These are phyloP conservation scores for Drosophila kikkawai DNA, from an alignment of 1,140 invertebrate species.

Conservation along the genomic window DNA sequence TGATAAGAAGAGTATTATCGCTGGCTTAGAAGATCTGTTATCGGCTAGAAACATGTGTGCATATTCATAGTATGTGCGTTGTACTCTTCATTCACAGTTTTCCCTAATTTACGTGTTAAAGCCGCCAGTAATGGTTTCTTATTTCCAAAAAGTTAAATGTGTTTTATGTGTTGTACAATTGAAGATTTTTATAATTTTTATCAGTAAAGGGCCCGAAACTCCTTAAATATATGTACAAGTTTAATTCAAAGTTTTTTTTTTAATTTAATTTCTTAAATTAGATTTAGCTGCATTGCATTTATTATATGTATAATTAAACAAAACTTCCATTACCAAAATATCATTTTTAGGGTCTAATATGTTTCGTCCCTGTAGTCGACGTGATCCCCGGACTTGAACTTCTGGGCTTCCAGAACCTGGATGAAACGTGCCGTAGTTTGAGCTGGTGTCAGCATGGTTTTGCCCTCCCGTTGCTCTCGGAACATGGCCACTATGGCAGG, in stretches of 20 bases:
- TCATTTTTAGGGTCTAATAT: background rate
- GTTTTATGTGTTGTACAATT: background rate
- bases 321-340: conserved; percentile 8
- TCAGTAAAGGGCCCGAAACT: no score
- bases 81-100: background rate
- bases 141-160: background rate
- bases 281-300: background rate
- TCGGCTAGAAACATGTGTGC: background rate
- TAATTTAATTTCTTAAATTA: no score
- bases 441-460: conserved; percentile 90
- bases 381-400: conserved; percentile 93
- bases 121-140: background rate
- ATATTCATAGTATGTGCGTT: background rate
- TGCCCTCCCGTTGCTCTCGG: conserved; percentile 86
- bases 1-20: conserved; percentile 7
- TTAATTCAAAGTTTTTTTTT: background rate
- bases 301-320: background rate
- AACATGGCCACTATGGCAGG: conserved; percentile 88
- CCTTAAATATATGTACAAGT: background rate
- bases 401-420: conserved; percentile 89
- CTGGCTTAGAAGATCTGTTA: background rate
- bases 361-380: conserved; percentile 93
- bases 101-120: background rate
- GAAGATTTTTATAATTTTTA: background rate
- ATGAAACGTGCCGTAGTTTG: conserved; percentile 92